These are phyloP conservation scores for Podocnemis expansa DNA, from an alignment of 2,113 vertebrate species.

Conservation along the genomic window DNA sequence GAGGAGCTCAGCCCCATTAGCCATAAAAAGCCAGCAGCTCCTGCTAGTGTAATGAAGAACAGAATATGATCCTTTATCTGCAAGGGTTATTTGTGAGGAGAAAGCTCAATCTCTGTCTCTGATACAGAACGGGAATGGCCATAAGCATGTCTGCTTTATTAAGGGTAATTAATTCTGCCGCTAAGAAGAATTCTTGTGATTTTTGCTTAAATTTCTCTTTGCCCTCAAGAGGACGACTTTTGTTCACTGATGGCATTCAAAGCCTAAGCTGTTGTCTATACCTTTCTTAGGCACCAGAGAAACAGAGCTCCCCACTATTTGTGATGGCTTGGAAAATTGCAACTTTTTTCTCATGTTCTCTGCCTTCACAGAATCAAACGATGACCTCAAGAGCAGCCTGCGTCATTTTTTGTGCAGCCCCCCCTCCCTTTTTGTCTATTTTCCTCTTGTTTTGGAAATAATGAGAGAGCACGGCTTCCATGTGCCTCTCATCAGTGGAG, in stretches of 20 bases:
- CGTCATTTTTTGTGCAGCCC: background rate
- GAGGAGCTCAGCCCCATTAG: background rate
- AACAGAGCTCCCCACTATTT: background rate
- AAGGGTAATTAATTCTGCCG: background rate
- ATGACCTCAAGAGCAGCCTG: background rate
- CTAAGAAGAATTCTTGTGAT: background rate
- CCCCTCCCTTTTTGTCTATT: background rate
- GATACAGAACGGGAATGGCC: background rate
- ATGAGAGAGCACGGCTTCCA: conserved; percentile 43
- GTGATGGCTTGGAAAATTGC: background rate
- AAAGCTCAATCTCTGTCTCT: background rate
- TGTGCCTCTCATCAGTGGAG: conserved; percentile 45
- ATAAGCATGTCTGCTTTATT: background rate
- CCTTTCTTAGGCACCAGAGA: background rate
- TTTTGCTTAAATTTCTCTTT: background rate
- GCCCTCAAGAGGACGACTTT: background rate
- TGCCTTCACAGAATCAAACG: conserved; percentile 36
- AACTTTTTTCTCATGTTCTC: background rate
- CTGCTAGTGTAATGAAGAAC: background rate
- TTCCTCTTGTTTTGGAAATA: conserved; percentile 55
- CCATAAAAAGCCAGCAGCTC: background rate
- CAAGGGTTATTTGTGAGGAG: background rate
- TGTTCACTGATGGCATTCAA: background rate
- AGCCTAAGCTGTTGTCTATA: background rate
- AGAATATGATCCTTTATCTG: background rate